Conservation (phyloP, 2,888 invertebrate genomes). For the Halictus ligatus region DNA sequence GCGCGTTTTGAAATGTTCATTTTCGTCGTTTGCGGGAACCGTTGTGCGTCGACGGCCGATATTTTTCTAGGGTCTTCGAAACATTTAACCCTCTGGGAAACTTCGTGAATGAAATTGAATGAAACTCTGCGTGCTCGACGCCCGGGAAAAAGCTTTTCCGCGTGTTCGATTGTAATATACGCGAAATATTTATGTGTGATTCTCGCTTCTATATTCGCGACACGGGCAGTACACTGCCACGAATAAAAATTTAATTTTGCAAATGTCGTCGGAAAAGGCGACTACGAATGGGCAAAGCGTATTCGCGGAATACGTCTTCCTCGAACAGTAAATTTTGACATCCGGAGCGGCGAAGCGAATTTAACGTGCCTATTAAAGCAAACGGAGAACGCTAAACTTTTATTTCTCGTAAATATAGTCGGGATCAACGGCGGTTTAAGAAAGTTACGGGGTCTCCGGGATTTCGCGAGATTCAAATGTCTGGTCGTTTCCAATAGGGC, state of each 20-base stretch:
- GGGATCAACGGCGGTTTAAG: neutral
- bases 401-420: neutral
- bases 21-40: neutral
- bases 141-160: neutral
- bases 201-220: neutral
- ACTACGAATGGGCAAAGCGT: neutral
- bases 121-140: neutral
- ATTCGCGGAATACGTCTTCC: neutral
- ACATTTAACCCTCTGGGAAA: neutral
- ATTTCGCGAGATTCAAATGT: neutral
- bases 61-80: neutral
- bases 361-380: neutral
- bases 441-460: neutral
- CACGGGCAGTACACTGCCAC: neutral
- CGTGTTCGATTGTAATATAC: neutral
- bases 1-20: neutral
- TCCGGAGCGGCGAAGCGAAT: neutral
- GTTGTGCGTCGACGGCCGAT: neutral
- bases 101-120: neutral
- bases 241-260: neutral
- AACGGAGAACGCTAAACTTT: neutral
- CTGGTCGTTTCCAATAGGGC: neutral
- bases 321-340: neutral
- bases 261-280: neutral
- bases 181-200: neutral